Evolutionary conservation across 2,888 invertebrate genomes (phyloP), one percentile per base, ranked within the genome.

Genomic region (Meiosimyza platycephala): DNA sequence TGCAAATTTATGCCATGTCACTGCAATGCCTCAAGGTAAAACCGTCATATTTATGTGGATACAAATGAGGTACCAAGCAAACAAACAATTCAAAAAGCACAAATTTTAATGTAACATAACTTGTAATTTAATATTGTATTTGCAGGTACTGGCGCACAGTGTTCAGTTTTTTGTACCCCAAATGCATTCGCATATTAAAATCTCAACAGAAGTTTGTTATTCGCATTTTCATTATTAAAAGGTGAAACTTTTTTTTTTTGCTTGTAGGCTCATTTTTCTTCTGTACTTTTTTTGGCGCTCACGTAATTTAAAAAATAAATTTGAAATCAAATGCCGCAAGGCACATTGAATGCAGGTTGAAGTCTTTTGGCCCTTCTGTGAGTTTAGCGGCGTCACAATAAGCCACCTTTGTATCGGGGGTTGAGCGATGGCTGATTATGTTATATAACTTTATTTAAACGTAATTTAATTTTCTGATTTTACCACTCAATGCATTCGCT

Each of bases 341-440:
- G 62, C 51, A 13, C 52, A 2, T 51, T 52, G 13, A 13, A n/a
- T 47, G 64, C 22, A 64, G 40, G 40, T 40, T 40, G 40, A 40
- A 28, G 28, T 28, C 28, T 28, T 3, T 28, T 28, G 40, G 6
- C 40, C 40, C 40, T 40, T 6, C 40, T 40, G 1, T 40, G 9
- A 40, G 40, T 40, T 40, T 9, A 40, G 9, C 40, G 40, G 9
- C 40, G 16, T 50, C 40, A 60, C 66, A 75, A 71, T 72, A 65
- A 78, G 73, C 70, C 72, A 62, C 69, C 71, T 72, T n/a, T 57
- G 52, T 64, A 68, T 16, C 64, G 13, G 55, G 50, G 54, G 16
- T n/a, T 52, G 52, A 40, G 40, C 22, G 55, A 65, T 70, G 28
- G 33, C 54, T 66, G 66, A 0, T 16, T 51, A 51, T 22, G 50